phyloP scores from a whole-genome alignment of 2,888 invertebrate genomes.

The Pantelozetes paolii region DNA sequence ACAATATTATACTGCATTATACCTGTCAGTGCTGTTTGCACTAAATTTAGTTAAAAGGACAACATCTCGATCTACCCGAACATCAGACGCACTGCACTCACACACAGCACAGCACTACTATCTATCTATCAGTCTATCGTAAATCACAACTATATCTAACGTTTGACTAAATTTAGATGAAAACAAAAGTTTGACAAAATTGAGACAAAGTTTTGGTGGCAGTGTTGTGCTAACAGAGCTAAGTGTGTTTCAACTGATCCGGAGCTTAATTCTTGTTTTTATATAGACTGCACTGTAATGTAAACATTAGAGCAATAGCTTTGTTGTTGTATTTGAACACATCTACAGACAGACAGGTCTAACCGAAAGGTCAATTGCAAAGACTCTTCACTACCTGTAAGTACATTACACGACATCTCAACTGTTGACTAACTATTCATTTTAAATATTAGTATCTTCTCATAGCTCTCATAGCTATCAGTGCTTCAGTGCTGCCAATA shows the following conservation, averaged over 20 bases:
- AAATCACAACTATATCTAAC: background rate
- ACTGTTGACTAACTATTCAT: conserved; percentile 5
- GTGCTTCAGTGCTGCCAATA: background rate
- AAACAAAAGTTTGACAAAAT: background rate
- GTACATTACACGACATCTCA: background rate
- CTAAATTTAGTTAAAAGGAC: conserved; percentile 22
- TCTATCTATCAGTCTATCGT: background rate
- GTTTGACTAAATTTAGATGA: background rate
- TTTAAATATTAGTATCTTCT: conserved; percentile 3
- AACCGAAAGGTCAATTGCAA: background rate
- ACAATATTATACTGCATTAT: conserved; percentile 20
- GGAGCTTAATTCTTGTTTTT: background rate
- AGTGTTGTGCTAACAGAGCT: background rate
- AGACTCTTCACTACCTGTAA: conserved; percentile 1
- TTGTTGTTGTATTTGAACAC: background rate
- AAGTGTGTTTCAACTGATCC: background rate
- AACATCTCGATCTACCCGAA: background rate
- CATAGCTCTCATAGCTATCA: background rate
- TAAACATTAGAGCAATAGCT: background rate
- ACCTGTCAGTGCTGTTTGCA: conserved; percentile 13
- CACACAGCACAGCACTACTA: background rate
- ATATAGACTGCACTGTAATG: background rate
- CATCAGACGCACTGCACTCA: background rate
- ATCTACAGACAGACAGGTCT: background rate
- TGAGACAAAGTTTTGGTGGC: background rate